phyloP scores from a whole-genome alignment of 2,113 vertebrate species.

The Sinocyclocheilus grahami region DNA sequence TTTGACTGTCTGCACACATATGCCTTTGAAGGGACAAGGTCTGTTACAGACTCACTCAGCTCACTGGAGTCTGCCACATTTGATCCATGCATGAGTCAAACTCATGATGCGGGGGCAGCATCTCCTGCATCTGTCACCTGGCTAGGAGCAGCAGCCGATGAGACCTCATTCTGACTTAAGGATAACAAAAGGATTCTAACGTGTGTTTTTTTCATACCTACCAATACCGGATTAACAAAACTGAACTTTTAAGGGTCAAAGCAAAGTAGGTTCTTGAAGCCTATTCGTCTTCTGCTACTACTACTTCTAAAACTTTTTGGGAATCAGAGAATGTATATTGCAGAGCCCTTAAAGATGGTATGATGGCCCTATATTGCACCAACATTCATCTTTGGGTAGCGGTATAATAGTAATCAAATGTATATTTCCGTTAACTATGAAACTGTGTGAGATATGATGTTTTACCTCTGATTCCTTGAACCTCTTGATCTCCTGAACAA shows the following conservation, averaged over 20 bases:
- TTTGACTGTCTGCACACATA: conserved; percentile 87
- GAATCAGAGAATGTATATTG: background rate
- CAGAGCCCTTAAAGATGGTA: background rate
- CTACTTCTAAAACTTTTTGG: background rate
- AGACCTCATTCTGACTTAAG: conserved; percentile 69
- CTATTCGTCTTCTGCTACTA: background rate
- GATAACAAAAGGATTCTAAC: background rate
- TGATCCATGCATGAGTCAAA: conserved; percentile 70
- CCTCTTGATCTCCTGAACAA: no score
- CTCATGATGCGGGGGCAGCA: conserved; percentile 68
- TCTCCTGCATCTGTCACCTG: conserved; percentile 76
- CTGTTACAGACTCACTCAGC: conserved; percentile 86
- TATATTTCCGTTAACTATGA: no score
- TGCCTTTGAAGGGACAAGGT: conserved; percentile 85
- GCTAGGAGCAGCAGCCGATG: conserved; percentile 64
- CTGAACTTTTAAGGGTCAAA: background rate
- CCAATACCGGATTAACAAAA: background rate
- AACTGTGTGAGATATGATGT: no score
- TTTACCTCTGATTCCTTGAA: no score
- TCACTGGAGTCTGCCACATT: conserved; percentile 76
- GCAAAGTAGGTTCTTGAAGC: background rate
- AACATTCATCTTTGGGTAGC: background rate
- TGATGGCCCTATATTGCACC: background rate
- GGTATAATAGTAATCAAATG: no score
- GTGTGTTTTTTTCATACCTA: background rate